These are phyloP conservation scores for Napeogenes inachia DNA, from an alignment of 2,888 invertebrate genomes.

Conservation along the genomic window DNA sequence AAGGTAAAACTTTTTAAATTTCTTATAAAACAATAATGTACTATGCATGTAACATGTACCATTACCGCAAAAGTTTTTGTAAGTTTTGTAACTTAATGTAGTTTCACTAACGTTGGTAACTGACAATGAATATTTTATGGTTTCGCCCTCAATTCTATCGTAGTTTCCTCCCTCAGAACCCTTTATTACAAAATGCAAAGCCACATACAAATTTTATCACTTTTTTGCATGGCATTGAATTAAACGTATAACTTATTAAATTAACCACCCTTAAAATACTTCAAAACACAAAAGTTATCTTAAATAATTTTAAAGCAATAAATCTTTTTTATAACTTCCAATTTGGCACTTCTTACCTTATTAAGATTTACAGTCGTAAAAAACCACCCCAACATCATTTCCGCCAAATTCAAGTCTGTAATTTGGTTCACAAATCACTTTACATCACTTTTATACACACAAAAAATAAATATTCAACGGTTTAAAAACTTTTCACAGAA, in stretches of 20 bases:
- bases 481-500: constrained; percentile 11
- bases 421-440: constrained; percentile 57
- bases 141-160: constrained; percentile 16
- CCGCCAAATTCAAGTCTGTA: constrained; percentile 54
- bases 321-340: constrained; percentile 14
- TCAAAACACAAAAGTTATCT: constrained; percentile 2
- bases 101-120: constrained; percentile 4
- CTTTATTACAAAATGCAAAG: constrained; percentile 28
- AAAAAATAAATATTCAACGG: constrained; percentile 12
- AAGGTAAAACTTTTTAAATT: not conserved
- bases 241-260: not conserved
- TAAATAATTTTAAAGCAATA: constrained; percentile 7
- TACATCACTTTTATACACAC: constrained; percentile 44
- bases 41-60: not conserved
- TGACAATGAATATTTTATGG: constrained; percentile 16
- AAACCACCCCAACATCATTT: constrained; percentile 56
- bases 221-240: constrained; percentile 23
- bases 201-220: constrained; percentile 29
- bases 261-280: constrained; percentile 3
- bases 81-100: constrained; percentile 1
- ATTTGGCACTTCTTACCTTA: constrained; percentile 49
- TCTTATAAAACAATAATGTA: not conserved
- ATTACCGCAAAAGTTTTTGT: not conserved
- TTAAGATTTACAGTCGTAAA: constrained; percentile 53
- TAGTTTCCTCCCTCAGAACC: constrained; percentile 18